phyloP scores from a whole-genome alignment of 2,113 vertebrate species.

The Toxotes chatareus region DNA sequence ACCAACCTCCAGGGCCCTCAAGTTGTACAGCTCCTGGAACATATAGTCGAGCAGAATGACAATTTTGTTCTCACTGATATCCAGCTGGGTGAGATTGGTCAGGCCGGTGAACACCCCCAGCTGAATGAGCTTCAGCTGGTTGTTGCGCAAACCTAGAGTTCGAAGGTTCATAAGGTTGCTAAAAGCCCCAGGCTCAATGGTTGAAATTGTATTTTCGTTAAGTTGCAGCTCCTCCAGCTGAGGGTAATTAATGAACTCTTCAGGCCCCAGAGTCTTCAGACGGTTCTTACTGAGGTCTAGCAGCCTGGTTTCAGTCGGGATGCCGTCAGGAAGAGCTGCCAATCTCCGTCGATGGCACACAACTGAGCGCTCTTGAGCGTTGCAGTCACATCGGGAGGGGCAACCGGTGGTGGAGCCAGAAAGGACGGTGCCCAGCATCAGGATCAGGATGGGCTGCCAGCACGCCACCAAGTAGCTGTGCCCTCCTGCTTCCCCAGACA shows the following conservation, averaged over 20 bases:
- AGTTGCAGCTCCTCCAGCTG: slow-evolving; percentile 97
- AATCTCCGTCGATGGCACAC: slow-evolving; percentile 94
- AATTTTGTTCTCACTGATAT: slow-evolving; percentile 99
- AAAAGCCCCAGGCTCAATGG: slow-evolving; percentile 97
- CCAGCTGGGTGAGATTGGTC: slow-evolving; percentile 96
- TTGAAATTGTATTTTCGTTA: slow-evolving; percentile 94
- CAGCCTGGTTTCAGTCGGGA: slow-evolving; percentile 93
- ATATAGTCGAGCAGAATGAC: slow-evolving; percentile 98
- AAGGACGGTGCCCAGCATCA: slow-evolving; percentile 96
- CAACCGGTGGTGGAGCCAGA: slow-evolving; percentile 96
- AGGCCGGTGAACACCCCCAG: slow-evolving; percentile 96
- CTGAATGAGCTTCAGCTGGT: slow-evolving; percentile 96
- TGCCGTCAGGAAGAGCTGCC: slow-evolving; percentile 92
- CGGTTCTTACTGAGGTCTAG: slow-evolving; percentile 98
- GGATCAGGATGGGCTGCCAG: slow-evolving; percentile 98
- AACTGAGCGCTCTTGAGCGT: slow-evolving; percentile 94
- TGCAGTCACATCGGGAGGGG: slow-evolving; percentile 97
- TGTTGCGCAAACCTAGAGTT: slow-evolving; percentile 94
- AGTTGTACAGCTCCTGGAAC: slow-evolving; percentile 98
- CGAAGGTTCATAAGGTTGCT: slow-evolving; percentile 95
- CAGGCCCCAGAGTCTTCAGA: slow-evolving; percentile 93
- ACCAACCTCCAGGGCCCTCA: slow-evolving; percentile 96
- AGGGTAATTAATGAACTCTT: slow-evolving; percentile 96
- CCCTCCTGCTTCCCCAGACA: slow-evolving; percentile 90
- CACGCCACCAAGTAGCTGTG: slow-evolving; percentile 97